phyloP scores from a whole-genome alignment of 2,113 vertebrate species.

The Polypterus bichir region DNA sequence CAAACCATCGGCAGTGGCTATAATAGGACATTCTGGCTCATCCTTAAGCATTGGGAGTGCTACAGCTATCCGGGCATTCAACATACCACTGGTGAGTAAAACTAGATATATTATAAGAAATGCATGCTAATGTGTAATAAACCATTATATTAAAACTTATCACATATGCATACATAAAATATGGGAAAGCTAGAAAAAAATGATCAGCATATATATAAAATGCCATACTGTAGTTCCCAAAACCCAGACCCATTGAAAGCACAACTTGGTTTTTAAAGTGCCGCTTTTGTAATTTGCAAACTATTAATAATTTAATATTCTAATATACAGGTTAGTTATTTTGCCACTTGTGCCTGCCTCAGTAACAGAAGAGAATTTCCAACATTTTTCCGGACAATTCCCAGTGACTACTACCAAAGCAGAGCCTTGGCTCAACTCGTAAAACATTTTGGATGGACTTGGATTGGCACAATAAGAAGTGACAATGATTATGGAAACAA shows the following conservation, averaged over 20 bases:
- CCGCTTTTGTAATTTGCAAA: not conserved
- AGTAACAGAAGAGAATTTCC: conserved; percentile 5
- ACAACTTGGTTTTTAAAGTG: not conserved
- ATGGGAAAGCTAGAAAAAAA: not conserved
- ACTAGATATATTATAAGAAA: not conserved
- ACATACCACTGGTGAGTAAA: conserved; percentile 7
- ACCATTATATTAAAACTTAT: not conserved
- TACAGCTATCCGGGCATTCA: conserved; percentile 4
- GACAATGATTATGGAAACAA: conserved; percentile 16
- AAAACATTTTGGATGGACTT: conserved; percentile 12
- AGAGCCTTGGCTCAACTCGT: conserved; percentile 10
- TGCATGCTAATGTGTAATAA: not conserved
- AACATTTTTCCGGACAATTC: conserved; percentile 8
- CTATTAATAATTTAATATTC: not conserved
- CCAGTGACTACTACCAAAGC: conserved; percentile 8
- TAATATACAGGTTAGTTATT: conserved; percentile 8
- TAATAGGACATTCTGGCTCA: conserved; percentile 9
- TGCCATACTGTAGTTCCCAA: too few species aligned
- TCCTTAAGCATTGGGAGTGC: conserved; percentile 5
- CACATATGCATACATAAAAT: too few species aligned
- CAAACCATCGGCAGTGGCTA: conserved; percentile 15
- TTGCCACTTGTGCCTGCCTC: conserved; percentile 6
- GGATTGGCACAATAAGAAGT: conserved; percentile 10
- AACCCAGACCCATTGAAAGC: too few species aligned
- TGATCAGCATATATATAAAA: not conserved